phyloP scores from a whole-genome alignment of 2,888 invertebrate species.

The Oscheius onirici region DNA sequence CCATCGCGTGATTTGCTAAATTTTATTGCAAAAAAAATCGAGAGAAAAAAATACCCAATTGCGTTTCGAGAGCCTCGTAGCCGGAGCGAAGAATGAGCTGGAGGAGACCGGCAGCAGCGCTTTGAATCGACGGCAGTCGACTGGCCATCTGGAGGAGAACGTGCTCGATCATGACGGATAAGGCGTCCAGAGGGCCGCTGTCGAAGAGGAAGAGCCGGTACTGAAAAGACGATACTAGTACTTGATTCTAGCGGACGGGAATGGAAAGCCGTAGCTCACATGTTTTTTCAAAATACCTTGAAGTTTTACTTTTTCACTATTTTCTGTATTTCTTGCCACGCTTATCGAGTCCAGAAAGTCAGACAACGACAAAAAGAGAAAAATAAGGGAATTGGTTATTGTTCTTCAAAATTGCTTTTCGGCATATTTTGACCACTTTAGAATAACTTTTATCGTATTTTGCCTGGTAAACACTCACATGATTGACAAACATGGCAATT shows the following conservation, averaged over 20 bases:
- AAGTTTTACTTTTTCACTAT: too few relatives aligned
- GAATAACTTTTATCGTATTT: too few relatives aligned
- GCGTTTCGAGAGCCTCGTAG: slow-evolving; percentile 59
- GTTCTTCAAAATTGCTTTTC: too few relatives aligned
- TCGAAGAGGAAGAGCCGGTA: slow-evolving; percentile 58
- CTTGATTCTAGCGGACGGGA: too few relatives aligned
- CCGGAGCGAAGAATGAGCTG: slow-evolving; percentile 67
- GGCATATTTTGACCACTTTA: too few relatives aligned
- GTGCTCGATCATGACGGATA: slow-evolving; percentile 63
- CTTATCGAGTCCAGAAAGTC: too few relatives aligned
- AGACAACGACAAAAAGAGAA: slow-evolving; percentile 42
- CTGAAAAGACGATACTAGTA: too few relatives aligned
- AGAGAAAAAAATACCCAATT: slow-evolving; percentile 35
- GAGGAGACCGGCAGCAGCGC: slow-evolving; percentile 66
- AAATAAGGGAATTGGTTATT: slow-evolving; percentile 15
- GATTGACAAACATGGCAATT: slow-evolving; percentile 88
- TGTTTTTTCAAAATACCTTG: too few relatives aligned
- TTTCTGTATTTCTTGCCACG: too few relatives aligned
- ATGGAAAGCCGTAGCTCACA: too few relatives aligned
- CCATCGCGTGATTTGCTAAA: slow-evolving; percentile 42
- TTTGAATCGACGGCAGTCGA: slow-evolving; percentile 64
- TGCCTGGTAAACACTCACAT: slow-evolving; percentile 73
- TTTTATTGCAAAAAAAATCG: not conserved
- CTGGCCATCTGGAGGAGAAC: slow-evolving; percentile 66
- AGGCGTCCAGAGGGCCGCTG: slow-evolving; percentile 63